Conservation (phyloP, 2,888 invertebrate genomes). For the Eupithecia vulgata region DNA sequence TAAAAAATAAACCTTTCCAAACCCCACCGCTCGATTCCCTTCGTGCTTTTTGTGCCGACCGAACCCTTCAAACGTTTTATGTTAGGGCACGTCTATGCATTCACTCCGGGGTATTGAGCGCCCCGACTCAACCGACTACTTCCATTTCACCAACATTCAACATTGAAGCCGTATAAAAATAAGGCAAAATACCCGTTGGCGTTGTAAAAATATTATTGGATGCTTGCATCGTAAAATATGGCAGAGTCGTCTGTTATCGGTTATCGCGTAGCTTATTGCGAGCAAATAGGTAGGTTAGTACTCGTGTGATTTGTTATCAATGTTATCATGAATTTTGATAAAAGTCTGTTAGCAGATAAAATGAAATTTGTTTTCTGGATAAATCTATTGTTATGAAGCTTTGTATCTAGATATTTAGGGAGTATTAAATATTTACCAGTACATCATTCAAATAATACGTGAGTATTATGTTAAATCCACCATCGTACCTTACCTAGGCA, state of each 20-base stretch:
- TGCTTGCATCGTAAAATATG: conserved; percentile 40
- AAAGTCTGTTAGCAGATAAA: conserved; percentile 29
- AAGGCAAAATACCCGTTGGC: conserved; percentile 8
- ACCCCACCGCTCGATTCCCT: conserved; percentile 66
- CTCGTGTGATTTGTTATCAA: conserved; percentile 50
- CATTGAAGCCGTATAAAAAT: conserved; percentile 60
- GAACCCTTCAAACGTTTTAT: conserved; percentile 54
- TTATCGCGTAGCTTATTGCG: conserved; percentile 50
- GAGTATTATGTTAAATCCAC: too few species aligned
- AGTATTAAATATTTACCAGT: background rate
- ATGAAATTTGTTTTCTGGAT: conserved; percentile 31
- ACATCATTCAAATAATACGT: background rate
- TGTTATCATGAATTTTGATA: conserved; percentile 51
- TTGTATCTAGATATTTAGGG: background rate
- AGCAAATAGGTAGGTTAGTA: conserved; percentile 45
- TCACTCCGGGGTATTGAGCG: conserved; percentile 49
- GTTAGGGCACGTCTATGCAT: conserved; percentile 56
- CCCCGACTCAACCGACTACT: background rate
- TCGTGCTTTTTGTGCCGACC: conserved; percentile 67
- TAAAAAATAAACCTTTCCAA: conserved; percentile 71
- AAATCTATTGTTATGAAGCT: conserved; percentile 8
- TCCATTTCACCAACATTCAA: conserved; percentile 41
- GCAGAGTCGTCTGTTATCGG: conserved; percentile 45
- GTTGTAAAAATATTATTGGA: conserved; percentile 1
- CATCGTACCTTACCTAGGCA: too few species aligned